Base-by-base conservation (phyloP, 1,140 invertebrate species). In the Drosophila sulfurigaster region DNA sequence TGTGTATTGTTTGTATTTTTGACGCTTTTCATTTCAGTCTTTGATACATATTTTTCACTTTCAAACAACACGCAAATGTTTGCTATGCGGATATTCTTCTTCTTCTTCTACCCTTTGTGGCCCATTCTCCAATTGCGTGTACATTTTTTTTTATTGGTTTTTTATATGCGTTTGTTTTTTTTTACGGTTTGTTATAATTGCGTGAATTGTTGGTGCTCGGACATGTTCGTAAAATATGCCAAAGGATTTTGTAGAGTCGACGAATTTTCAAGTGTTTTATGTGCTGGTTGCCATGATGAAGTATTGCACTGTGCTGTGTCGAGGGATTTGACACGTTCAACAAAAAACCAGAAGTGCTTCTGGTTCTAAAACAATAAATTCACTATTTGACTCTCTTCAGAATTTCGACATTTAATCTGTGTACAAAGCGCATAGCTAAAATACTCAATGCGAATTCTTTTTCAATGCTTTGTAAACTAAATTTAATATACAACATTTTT, bases 311-410 rank as follows among this genome's bases (percentile, higher is more conserved):
- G 20, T 3, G 20, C 20, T 32, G 30, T 54, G 66, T 46, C 64
- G 52, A 48, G 38, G 63, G 64, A 73, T 73, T 73, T 66, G 70
- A 66, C 70, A 72, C 70, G 70, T 71, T 49, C 51, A 35, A 65
- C 41, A 49, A 38, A 71, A 20, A 41, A 20, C 67, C 35, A 35
- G 38, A 63, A 38, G 20, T 25, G 28, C 28, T 49, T 1, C 13
- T 32, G 8, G 48, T 51, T 16, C 35, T 16, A 58, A 48, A 71
- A 35, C 62, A 57, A 64, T 56, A 65, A 65, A 48, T 58, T 58
- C 45, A 10, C 15, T 46, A 54, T 70, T 49, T 38, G 28, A 54
- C 11, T 32, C 13, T 32, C 3, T 3, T 35, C 11, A 43, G 8
- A 38, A 38, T 38, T 38, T 56, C 13, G 25, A 13, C 6, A 52